Conservation (phyloP, 2,113 vertebrate genomes). For the Pseudopipra pipra region DNA sequence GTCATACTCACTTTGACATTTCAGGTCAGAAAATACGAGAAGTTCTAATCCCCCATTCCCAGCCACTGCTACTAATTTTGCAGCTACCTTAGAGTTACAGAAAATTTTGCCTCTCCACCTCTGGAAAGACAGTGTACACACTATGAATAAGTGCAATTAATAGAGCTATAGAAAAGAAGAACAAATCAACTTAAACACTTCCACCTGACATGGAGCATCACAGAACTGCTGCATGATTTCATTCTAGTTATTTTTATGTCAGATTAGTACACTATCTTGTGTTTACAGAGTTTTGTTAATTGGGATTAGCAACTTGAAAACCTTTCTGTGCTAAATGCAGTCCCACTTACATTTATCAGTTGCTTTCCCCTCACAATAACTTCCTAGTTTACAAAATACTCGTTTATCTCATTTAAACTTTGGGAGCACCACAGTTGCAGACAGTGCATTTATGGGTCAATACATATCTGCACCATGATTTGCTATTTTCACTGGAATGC, state of each 20-base stretch:
- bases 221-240: not conserved
- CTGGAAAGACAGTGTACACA: not conserved
- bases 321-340: not conserved
- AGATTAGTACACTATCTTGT: not conserved
- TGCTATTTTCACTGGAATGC: slow-evolving; percentile 38
- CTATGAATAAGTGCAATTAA: not conserved
- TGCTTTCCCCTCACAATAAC: not conserved
- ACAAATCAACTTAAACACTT: not conserved
- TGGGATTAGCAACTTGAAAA: not conserved
- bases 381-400: not conserved
- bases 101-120: not conserved
- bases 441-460: not conserved
- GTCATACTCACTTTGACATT: not conserved
- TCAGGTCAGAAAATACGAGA: not conserved
- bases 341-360: not conserved
- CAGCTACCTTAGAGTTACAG: not conserved
- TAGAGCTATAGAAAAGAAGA: not conserved
- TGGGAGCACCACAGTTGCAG: not conserved
- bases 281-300: not conserved
- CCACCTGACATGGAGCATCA: not conserved
- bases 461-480: not conserved
- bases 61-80: not conserved
- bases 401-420: not conserved
- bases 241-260: not conserved
- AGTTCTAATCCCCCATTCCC: not conserved